Base-by-base conservation (phyloP, 1,140 invertebrate genomes). In the Bombus confusus region DNA sequence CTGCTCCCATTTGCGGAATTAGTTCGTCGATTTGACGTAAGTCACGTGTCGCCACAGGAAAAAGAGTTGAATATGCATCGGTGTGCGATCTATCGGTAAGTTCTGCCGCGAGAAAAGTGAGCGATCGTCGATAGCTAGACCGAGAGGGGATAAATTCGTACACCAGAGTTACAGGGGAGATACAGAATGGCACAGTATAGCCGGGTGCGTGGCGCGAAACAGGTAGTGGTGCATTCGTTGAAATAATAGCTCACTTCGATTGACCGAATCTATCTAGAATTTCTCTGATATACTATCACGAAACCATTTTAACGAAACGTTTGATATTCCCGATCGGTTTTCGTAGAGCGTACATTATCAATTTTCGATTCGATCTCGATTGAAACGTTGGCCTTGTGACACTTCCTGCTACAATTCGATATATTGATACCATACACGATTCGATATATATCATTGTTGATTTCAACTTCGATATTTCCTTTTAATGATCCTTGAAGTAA, bases 201-300 rank as follows among this genome's bases (percentile, higher is more conserved):
- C 47, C 41, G 76, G 77, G 68, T 59, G 83, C 77, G 77, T 57
- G 83, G 39, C 77, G 83, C 83, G 83, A 80, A 85, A 85, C 83
- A 85, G 76, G 77, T 72, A 47, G 52, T 57, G 22, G 74, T 69
- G 47, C 18, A 66, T 28, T 52, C 31, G 43, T 62, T 66, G 34
- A 78, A 78, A 83, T 69, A 34, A 77, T 68, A 66, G 28, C 12
- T 12, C 57, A 22, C 9, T 59, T 64, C 22, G 31, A 47, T 57
- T 62, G 18, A 25, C 18, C n/a, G 25, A 22, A 13, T 13, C 4
- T 13, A 39, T 43, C 9, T 10, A 57, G 18, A 82, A 62, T 64
- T 31, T 77, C 22, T 25, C 41, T 52, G 37, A 52, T 15, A 28
- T 52, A 52, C 57, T 64, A 74, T 15, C 25, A 28, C 10, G 25